These are phyloP conservation scores for Metalampra italica DNA, from an alignment of 2,888 invertebrate genomes.

Conservation along the genomic window DNA sequence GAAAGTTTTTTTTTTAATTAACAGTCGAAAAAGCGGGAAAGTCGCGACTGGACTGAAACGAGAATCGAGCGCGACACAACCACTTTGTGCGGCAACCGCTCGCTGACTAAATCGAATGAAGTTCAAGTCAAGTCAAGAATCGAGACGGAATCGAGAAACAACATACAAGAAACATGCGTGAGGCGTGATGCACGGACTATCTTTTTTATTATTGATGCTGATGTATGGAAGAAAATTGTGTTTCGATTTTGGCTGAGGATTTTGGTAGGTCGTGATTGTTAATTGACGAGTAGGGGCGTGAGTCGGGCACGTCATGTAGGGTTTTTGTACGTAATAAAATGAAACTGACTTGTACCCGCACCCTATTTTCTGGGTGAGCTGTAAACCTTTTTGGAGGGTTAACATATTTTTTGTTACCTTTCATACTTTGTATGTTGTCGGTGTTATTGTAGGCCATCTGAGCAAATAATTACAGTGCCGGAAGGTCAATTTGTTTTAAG, in stretches of 20 bases:
- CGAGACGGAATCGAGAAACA: constrained; percentile 8
- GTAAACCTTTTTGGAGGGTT: constrained; percentile 5
- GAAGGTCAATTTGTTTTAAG: background rate
- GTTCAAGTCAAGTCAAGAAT: constrained; percentile 14
- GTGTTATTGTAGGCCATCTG: background rate
- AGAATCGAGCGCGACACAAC: constrained; percentile 20
- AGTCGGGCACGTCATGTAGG: constrained; percentile 5
- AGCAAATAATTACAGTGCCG: background rate
- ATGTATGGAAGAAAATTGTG: constrained; percentile 10
- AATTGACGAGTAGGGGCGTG: constrained; percentile 9
- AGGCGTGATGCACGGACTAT: constrained; percentile 8
- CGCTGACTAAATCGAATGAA: constrained; percentile 36
- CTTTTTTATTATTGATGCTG: constrained; percentile 6
- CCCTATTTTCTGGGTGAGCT: constrained; percentile 8
- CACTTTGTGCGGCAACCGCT: constrained; percentile 34
- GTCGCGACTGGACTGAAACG: constrained; percentile 20
- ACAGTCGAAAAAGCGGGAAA: constrained; percentile 39
- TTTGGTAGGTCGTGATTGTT: constrained; percentile 4
- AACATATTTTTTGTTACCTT: background rate
- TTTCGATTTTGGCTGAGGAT: constrained; percentile 2
- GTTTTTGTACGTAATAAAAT: constrained; percentile 10
- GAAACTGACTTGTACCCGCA: constrained; percentile 7
- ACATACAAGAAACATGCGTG: background rate
- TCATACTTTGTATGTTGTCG: background rate
- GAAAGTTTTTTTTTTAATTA: constrained; percentile 40